These are phyloP conservation scores for Microtus richardsoni DNA, from an alignment of 2,113 vertebrate genomes.

Conservation along the genomic window DNA sequence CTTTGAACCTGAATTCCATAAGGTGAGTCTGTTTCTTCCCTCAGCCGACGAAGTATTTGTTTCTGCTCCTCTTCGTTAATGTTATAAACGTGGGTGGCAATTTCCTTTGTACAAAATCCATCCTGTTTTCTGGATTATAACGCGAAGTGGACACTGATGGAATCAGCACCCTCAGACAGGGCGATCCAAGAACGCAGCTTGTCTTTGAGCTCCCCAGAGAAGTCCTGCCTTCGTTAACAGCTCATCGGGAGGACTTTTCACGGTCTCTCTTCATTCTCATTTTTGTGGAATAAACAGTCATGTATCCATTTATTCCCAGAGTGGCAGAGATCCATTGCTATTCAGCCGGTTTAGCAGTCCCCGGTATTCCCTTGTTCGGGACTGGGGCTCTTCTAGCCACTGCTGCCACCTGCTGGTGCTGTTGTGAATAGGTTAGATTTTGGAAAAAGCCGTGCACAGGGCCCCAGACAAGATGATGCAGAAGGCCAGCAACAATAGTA, in stretches of 20 bases:
- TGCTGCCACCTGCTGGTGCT: conserved; percentile 83
- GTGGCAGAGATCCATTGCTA: background rate
- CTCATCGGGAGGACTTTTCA: conserved; percentile 7
- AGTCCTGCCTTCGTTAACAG: background rate
- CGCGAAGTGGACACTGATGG: no score
- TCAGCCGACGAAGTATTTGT: background rate
- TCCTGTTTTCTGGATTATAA: background rate
- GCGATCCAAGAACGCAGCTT: background rate
- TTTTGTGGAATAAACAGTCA: background rate
- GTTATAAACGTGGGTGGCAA: background rate
- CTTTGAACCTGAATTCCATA: conserved; percentile 11
- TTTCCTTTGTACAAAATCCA: background rate
- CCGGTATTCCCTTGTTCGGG: fast-evolving
- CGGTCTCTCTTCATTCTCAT: conserved; percentile 12
- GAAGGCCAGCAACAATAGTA: conserved; percentile 87
- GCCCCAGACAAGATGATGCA: conserved; percentile 89
- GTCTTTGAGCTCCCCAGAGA: background rate
- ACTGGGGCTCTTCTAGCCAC: background rate
- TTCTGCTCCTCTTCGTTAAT: background rate
- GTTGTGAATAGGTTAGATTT: conserved; percentile 79
- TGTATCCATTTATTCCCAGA: background rate
- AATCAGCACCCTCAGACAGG: background rate
- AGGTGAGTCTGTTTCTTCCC: background rate
- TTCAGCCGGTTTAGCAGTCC: background rate
- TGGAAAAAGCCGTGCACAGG: conserved; percentile 90